Percentiles rank a stretch among this genome's conserved stretches.
Evolutionary conservation across 1,140 invertebrate species (phyloP).

Genomic region (Panulirus ornatus): DNA sequence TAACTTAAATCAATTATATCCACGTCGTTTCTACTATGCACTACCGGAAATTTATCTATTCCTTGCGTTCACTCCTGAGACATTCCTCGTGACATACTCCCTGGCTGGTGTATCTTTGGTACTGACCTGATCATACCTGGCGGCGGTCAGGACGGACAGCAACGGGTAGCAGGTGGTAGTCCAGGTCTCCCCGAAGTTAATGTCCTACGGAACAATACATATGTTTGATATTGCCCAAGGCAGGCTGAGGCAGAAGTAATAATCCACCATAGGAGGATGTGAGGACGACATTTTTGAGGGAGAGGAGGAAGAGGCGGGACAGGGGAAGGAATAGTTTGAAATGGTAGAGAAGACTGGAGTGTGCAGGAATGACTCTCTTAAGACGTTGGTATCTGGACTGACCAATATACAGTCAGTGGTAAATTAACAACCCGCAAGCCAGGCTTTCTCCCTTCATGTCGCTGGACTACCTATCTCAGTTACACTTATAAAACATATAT

Average conservation of each 20-base stretch:
- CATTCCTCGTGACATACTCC: no score
- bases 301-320: not conserved
- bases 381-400: not conserved
- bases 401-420: not conserved
- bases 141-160: not conserved
- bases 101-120: no score
- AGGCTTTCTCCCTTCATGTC: no score
- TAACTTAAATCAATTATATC: no score
- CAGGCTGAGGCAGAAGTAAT: not conserved
- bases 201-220: not conserved
- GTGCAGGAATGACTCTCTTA: not conserved
- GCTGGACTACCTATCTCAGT: no score
- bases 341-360: not conserved
- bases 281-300: no score
- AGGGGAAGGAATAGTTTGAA: no score
- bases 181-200: not conserved
- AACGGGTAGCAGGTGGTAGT: constrained; percentile 11
- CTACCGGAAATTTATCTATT: no score
- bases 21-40: no score
- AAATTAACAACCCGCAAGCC: not conserved
- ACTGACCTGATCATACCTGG: not conserved
- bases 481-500: no score
- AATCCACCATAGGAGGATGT: not conserved
- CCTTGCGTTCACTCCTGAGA: no score
- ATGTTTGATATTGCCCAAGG: not conserved